Conservation (phyloP, 2,113 vertebrate species). For the Alectura lathami region DNA sequence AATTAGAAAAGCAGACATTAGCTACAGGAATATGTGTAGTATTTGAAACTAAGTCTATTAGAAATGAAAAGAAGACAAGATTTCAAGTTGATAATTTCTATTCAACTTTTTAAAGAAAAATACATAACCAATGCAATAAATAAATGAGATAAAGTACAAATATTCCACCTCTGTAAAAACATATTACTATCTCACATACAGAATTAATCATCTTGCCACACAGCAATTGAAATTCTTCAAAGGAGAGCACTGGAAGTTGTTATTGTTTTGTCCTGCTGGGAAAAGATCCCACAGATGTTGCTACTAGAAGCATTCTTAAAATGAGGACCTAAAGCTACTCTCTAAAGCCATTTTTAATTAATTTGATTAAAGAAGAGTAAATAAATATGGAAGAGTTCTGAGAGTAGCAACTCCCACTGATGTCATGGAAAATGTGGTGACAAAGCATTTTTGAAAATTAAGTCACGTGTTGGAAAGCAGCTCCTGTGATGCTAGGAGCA, state of each 20-base stretch:
- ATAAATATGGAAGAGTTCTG: slow-evolving; percentile 22
- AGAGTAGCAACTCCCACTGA: neutral
- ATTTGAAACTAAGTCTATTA: neutral
- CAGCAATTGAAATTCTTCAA: neutral
- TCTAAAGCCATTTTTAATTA: neutral
- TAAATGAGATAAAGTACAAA: neutral
- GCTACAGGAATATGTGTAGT: neutral
- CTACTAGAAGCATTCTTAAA: neutral
- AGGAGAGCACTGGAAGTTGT: neutral
- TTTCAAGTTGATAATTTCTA: neutral
- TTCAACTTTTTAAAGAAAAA: neutral
- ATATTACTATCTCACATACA: neutral
- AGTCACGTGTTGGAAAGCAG: neutral
- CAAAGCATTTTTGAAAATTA: neutral
- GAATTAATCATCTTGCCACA: neutral
- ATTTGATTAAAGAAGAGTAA: slow-evolving; percentile 39
- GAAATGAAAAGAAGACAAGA: neutral
- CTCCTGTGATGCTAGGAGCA: neutral
- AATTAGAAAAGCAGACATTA: neutral
- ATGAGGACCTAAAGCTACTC: neutral
- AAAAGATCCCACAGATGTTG: neutral
- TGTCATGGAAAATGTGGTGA: slow-evolving; percentile 6
- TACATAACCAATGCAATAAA: neutral
- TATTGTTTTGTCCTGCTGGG: neutral
- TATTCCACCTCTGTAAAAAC: neutral